Base-by-base conservation (phyloP, 2,113 vertebrate species). In the Delphinapterus leucas region DNA sequence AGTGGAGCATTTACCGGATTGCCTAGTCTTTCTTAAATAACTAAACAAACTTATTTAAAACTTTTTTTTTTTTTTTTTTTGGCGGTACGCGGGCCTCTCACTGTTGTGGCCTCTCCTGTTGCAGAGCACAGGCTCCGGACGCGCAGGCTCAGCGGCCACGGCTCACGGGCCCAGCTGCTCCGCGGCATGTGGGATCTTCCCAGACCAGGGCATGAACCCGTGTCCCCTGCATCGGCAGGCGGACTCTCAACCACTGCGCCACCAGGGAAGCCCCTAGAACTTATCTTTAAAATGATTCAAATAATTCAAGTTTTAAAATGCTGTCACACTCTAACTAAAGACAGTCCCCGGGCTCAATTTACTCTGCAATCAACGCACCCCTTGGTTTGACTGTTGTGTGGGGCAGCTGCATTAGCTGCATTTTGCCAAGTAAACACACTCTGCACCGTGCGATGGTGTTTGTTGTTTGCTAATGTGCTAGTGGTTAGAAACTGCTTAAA, bases 391-490 rank as follows among this genome's bases (percentile, higher is more conserved):
- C n/a, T 90, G 94, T 10, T 96, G 73, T 89, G 67, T 36, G 65
- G 96, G 97, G 73, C 77, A 98, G 79, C 63, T 96, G 60, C 71
- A 60, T 95, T 97, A 90, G 96, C 82, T 97, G 8, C 44, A 85
- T 97, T 98, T 97, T 49, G 1, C 79, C 87, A 97, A 97, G 76
- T 95, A 98, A 98, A 49, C 90, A 88, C 94, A 90, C 70, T 92
- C 26, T 85, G 81, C 79, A 67, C 65, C 38, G 2, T 67, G 97
- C 90, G 86, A n/a, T 82, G 90, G 33, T 76, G 90, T 98, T 98
- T 97, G 95, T 98, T 97, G 92, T 98, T 97, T 98, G 96, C 92
- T 80, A 92, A 96, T 98, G 90, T 90, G 92, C 71, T n/a, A 26
- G 18, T 97, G 89, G 95, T 98, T 94, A 97, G 88, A 96, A 96